Percentiles rank a stretch among this genome's conserved stretches.
Evolutionary conservation across 2,888 invertebrate species (phyloP).

Genomic region (Xestia sexstrigata): DNA sequence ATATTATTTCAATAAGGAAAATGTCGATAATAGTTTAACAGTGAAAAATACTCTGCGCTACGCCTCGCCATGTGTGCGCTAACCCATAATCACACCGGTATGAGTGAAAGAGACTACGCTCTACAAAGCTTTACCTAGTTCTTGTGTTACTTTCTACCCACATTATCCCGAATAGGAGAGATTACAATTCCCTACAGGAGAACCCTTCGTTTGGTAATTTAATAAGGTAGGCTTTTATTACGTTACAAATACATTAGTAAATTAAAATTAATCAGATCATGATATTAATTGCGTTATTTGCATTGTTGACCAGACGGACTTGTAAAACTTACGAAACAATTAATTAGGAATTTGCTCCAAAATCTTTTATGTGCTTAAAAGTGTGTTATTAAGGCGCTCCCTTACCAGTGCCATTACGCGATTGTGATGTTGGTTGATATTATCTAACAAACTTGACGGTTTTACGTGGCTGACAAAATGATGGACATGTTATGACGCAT

Average conservation of each 20-base stretch:
- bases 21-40: too few relatives aligned
- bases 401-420: not conserved
- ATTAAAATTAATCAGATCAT: not conserved
- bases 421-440: constrained; percentile 9
- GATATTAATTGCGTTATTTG: not conserved
- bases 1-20: too few relatives aligned
- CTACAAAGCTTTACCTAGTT: not conserved
- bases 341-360: not conserved
- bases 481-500: constrained; percentile 44
- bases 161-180: not conserved
- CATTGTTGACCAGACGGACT: not conserved
- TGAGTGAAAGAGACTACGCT: not conserved
- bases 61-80: too few relatives aligned
- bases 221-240: constrained; percentile 5
- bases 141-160: not conserved
- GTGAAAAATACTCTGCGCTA: too few relatives aligned
- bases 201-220: not conserved
- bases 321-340: not conserved
- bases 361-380: not conserved
- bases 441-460: constrained; percentile 1
- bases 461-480: constrained; percentile 34
- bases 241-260: not conserved
- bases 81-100: not conserved
- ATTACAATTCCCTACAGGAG: not conserved
- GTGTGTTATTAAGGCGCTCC: not conserved